phyloP scores from a whole-genome alignment of 2,113 vertebrate species.

The Helogale parvula region DNA sequence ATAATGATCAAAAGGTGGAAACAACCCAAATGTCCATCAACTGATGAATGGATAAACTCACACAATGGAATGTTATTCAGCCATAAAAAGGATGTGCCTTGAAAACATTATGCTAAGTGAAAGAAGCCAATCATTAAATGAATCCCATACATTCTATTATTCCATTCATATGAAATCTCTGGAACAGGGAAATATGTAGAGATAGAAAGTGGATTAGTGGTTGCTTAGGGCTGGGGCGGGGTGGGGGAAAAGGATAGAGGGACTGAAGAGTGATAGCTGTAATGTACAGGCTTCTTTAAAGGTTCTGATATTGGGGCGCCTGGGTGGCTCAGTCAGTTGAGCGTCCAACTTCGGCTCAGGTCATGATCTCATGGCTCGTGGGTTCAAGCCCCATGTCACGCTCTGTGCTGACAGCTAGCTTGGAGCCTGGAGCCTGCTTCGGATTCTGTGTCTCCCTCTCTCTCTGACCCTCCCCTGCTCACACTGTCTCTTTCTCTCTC shows the following conservation, averaged over 20 bases:
- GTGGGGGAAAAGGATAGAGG: fast-evolving
- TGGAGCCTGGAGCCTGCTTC: too few species aligned
- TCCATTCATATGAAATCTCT: neutral
- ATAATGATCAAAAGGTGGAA: neutral
- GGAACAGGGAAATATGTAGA: neutral
- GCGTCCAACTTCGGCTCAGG: too few species aligned
- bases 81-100: neutral
- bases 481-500: too few species aligned
- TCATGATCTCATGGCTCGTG: too few species aligned
- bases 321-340: too few species aligned
- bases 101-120: neutral
- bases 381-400: too few species aligned
- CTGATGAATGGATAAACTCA: neutral
- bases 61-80: neutral
- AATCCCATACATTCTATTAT: neutral
- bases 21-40: neutral
- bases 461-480: too few species aligned
- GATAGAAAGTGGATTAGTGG: neutral
- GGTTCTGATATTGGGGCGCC: neutral
- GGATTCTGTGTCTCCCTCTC: too few species aligned
- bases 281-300: neutral
- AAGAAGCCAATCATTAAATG: neutral
- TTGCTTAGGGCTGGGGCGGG: neutral
- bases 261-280: neutral
- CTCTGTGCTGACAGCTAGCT: too few species aligned